Base-by-base conservation (phyloP, 37 sponge, comb jelly and placozoan species). In the Mnemiopsis leidyi region DNA sequence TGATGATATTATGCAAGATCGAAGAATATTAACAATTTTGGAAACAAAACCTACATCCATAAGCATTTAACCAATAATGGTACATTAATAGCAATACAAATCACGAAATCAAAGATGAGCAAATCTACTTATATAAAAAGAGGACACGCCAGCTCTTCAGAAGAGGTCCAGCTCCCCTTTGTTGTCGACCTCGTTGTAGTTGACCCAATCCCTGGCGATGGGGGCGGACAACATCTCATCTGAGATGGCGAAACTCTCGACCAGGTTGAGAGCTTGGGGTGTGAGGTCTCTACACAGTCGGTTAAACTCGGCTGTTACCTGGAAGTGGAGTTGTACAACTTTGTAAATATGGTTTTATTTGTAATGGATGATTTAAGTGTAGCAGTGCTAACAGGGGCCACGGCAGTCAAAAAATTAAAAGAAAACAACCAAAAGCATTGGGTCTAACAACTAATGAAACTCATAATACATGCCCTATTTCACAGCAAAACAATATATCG, bases 211-310 rank as follows among this genome's bases (percentile, higher is more conserved):
- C 2, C 90, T 26, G 1, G 67, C 90, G 18, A 85, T 85, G n/a
- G 90, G 90, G 9, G 90, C 90, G 39, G 36, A 32, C n/a, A 85
- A 32, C 90, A 85, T 85, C 67, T 85, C 90, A 30, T 85, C 90
- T 24, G 90, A 32, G 23, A 85, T 85, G 5, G 24, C 26, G 90
- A 85, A 85, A 32, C 36, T 32, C 35, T 85, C 90, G 36, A 85
- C 67, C 61, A 85, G 30, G 90, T 18, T 34, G 2, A 85, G 90
- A 48, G 90, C 90, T 23, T 85, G 67, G 1, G 90, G 67, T 37
- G 67, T 40, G 29, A 85, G 21, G n/a, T 26, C 61, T 5, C 1
- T 0, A 38, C 90, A 85, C 26, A 85, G 35, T 23, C 61, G 9
- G 90, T 85, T 61, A 85, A 85, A 85, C 90, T 38, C 67, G 0